Evolutionary conservation across 92 coral and sea anemone species (phyloP), one percentile per base, ranked within the genome.

Genomic region (Heliopora coerulea): DNA sequence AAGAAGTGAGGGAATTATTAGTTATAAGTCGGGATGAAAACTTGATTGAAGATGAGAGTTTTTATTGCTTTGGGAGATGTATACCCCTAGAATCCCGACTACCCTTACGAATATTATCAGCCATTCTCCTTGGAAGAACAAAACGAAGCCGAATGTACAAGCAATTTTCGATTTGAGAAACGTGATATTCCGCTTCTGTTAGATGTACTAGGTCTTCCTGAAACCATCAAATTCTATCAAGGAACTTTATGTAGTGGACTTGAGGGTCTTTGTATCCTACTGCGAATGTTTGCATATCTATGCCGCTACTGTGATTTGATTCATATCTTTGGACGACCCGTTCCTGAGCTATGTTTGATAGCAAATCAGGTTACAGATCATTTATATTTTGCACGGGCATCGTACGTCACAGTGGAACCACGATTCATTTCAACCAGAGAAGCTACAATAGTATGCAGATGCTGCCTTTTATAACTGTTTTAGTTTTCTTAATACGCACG

Each of bases 391-490:
- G 15, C 70, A 63, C 23, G 50, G 24, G 23, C 48, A 63, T 63
- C 37, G 49, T 9, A 34, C 35, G 18, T n/a, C 41, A 2, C 70
- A 63, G 34, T 63, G 50, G 73, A 65, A 65, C 56, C 73, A 37
- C 8, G 7, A 17, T 21, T 28, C 42, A 23, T 34, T 65, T 14
- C 46, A 28, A 19, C 73, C 54, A 1, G 73, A 65, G 14, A 65
- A 65, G 12, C 56, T 65, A 31, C 54, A 65, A 30, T 17, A 40
- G 12, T 65, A 40, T 65, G 73, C 73, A 18, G 73, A 65, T 17
- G 73, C 73, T 41, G 54, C 73, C 28, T 33, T 65, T 1, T 9
- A 65, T 26, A 65, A 65, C n/a, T 65, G 73, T 25, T 65, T 65
- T 44, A 35, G 73, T 41, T 65, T 65, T 31, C n/a, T n/a, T n/a